Evolutionary conservation across 2,113 vertebrate genomes (phyloP).

Genomic region (Apodemus speciosus): DNA sequence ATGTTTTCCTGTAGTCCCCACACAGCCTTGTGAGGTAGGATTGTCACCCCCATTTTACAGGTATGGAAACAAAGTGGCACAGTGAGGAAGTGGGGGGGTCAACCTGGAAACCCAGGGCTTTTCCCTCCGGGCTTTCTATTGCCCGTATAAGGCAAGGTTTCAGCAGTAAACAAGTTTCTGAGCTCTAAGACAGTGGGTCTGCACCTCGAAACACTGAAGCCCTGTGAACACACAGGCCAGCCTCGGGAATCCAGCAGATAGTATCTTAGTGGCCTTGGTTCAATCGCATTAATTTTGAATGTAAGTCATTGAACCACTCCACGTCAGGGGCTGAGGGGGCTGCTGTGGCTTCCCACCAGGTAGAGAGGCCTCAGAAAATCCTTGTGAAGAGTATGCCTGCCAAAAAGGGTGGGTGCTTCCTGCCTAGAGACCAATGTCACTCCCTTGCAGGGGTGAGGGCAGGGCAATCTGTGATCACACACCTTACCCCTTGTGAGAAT

Average conservation of each 20-base stretch:
- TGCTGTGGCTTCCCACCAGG: neutral
- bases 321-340: neutral
- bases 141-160: neutral
- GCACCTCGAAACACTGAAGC: neutral
- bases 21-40: conserved; percentile 14
- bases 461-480: too few relatives aligned
- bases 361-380: neutral
- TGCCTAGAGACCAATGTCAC: neutral
- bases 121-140: neutral
- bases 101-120: neutral
- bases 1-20: neutral
- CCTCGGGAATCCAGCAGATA: neutral
- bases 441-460: too few relatives aligned
- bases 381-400: neutral
- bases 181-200: neutral
- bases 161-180: neutral
- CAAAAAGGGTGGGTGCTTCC: neutral
- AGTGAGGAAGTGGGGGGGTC: neutral
- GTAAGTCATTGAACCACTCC: neutral
- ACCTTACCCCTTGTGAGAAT: neutral
- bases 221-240: neutral
- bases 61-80: neutral
- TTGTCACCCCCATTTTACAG: conserved; percentile 37
- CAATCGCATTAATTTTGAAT: neutral
- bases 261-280: neutral